Base-by-base conservation (phyloP, 1,140 invertebrate genomes). In the Aphis gossypii region DNA sequence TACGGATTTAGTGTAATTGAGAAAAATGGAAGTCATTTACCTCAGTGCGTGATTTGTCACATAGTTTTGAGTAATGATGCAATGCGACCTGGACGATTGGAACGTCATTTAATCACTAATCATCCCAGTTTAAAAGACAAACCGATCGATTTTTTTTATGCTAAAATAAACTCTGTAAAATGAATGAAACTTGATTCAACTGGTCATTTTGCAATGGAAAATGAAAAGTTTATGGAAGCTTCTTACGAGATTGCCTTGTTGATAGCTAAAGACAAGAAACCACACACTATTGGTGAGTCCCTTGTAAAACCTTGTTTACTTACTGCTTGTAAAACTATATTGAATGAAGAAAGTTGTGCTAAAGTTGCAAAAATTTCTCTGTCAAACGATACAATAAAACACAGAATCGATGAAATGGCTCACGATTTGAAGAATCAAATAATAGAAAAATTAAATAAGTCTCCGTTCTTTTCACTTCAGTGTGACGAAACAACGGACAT, bases 221-320 rank as follows among this genome's bases (percentile, higher is more conserved):
- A 88, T 54, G 48, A 90, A 90, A 90, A 90, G 51, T 21, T 94
- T 60, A 54, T 90, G 84, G 46, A 93, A 93, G 93, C 93, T 94
- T 93, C 94, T 93, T 91, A 91, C 46, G 89, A 94, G 76, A 90
- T 94, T 48, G 41, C 93, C 68, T 83, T 76, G 56, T 93, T 94
- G 38, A 94, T 94, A 92, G 93, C 93, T 56, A 94, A 94, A 93
- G 93, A 87, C 56, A 94, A 94, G 87, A 94, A 94, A 94, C 56
- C 48, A 46, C 86, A 94, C n/a, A 94, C 93, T 93, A 94, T 94
- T 48, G 93, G 82, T 82, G 90, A 94, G 84, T 90, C 87, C 25
- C 76, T 94, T 38, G 86, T 94, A 56, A 94, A 54, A 90, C 84
- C 90, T 35, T 93, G 90, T 94, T 93, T 94, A 76, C n/a, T 92